phyloP scores from a whole-genome alignment of 2,113 vertebrate genomes.

The Myrmecophaga tridactyla region DNA sequence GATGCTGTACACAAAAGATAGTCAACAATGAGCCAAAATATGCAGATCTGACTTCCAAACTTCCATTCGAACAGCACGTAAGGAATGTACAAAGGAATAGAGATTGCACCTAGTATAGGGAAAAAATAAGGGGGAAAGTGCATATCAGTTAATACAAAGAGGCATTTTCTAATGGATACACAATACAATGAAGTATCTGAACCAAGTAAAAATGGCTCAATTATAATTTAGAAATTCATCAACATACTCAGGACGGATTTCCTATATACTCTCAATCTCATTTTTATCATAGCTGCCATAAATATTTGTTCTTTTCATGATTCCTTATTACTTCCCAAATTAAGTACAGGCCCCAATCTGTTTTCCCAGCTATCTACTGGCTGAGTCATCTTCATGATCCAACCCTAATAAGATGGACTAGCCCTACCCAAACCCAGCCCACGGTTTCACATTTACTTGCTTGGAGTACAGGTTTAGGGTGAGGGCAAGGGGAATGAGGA shows the following conservation, averaged over 20 bases:
- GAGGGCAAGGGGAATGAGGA: too few relatives aligned
- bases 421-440: not conserved
- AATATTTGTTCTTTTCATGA: not conserved
- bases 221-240: not conserved
- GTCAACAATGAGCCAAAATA: conserved; percentile 90
- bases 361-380: not conserved
- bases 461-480: too few relatives aligned
- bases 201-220: not conserved
- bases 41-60: conserved; percentile 86
- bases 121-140: not conserved
- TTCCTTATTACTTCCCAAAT: not conserved
- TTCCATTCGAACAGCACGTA: conserved; percentile 86
- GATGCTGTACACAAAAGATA: conserved; percentile 91
- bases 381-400: not conserved
- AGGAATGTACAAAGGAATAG: conserved; percentile 91
- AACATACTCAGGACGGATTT: not conserved
- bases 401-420: not conserved
- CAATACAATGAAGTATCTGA: not conserved
- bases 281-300: not conserved
- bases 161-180: not conserved
- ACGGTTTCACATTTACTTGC: not conserved
- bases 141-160: not conserved
- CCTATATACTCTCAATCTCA: not conserved
- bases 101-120: conserved; percentile 85
- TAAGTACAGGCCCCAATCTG: not conserved